Percentiles rank a stretch among this genome's conserved stretches.
These are phyloP conservation scores for Porites divaricata DNA, from an alignment of 92 coral and sea anemone species.

Conservation along the genomic window DNA sequence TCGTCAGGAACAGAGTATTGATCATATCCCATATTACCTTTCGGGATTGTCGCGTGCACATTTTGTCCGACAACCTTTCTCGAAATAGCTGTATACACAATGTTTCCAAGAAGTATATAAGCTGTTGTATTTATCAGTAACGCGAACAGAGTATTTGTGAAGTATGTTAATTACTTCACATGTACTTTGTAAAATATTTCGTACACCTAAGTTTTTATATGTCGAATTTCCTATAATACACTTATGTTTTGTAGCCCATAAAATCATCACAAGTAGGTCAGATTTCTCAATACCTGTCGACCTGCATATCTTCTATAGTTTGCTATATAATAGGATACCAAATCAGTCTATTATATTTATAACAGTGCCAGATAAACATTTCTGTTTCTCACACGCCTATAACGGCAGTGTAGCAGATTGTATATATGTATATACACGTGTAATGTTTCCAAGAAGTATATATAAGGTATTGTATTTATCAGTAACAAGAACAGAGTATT, in stretches of 20 bases:
- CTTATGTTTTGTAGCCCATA: too few relatives aligned
- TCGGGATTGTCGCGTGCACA: too few relatives aligned
- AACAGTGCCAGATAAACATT: too few relatives aligned
- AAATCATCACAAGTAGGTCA: too few relatives aligned
- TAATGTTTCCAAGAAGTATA: background rate
- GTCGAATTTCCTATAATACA: background rate
- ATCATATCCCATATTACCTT: too few relatives aligned
- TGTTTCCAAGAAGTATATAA: background rate
- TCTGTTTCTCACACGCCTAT: too few relatives aligned
- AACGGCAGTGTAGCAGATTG: background rate
- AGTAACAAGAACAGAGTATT: background rate
- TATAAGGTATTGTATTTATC: background rate
- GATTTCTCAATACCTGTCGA: too few relatives aligned
- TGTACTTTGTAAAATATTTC: slow-evolving; percentile 18
- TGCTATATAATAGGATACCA: too few relatives aligned
- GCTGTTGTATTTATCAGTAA: background rate
- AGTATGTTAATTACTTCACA: slow-evolving; percentile 10
- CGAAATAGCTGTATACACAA: too few relatives aligned
- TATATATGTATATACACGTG: slow-evolving; percentile 3
- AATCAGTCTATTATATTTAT: background rate
- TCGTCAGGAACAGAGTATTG: too few relatives aligned
- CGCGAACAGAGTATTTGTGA: background rate
- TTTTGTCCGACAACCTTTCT: too few relatives aligned
- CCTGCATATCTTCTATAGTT: too few relatives aligned
- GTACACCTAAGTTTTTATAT: background rate